Evolutionary conservation across 2,797 vertebrate genomes (phyloP).

Genomic region (Gobionotothen gibberifrons): DNA sequence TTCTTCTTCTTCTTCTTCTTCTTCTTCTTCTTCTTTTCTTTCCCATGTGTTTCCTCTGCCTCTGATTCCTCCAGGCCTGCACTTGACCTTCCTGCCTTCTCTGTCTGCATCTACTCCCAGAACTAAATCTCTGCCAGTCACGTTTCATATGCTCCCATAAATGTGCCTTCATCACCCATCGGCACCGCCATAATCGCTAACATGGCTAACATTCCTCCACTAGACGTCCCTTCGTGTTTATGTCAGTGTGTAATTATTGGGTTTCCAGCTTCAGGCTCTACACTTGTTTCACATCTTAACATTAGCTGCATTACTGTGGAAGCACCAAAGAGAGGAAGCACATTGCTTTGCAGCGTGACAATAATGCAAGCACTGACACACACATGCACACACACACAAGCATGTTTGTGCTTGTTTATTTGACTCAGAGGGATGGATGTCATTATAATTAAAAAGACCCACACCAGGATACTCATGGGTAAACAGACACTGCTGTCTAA

Average conservation of each 20-base stretch:
- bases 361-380: slow-evolving; percentile 3
- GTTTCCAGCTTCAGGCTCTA: slow-evolving; percentile 36
- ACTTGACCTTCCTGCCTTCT: slow-evolving; percentile 23
- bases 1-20: background rate
- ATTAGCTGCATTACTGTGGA: slow-evolving; percentile 14
- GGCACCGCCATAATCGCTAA: slow-evolving; percentile 28
- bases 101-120: slow-evolving; percentile 1
- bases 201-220: slow-evolving; percentile 21
- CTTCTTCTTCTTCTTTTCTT: background rate
- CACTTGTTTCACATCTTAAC: slow-evolving; percentile 23
- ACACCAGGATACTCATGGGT: slow-evolving; percentile 6
- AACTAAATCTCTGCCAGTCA: slow-evolving; percentile 46
- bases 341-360: slow-evolving; percentile 25
- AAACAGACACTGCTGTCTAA: slow-evolving; percentile 36
- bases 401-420: slow-evolving; percentile 32
- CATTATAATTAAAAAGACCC: slow-evolving; percentile 48
- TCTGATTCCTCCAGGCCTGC: slow-evolving; percentile 18
- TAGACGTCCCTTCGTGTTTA: slow-evolving; percentile 38
- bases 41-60: background rate
- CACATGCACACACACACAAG: background rate
- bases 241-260: slow-evolving; percentile 21
- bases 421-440: slow-evolving; percentile 51
- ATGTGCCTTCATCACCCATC: slow-evolving; percentile 37
- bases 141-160: slow-evolving; percentile 60
- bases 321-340: background rate